A percentile compares a stretch with the other conserved stretches of the same genome.
phyloP scores from a whole-genome alignment of 2,113 vertebrate species.

The Otus sunia region DNA sequence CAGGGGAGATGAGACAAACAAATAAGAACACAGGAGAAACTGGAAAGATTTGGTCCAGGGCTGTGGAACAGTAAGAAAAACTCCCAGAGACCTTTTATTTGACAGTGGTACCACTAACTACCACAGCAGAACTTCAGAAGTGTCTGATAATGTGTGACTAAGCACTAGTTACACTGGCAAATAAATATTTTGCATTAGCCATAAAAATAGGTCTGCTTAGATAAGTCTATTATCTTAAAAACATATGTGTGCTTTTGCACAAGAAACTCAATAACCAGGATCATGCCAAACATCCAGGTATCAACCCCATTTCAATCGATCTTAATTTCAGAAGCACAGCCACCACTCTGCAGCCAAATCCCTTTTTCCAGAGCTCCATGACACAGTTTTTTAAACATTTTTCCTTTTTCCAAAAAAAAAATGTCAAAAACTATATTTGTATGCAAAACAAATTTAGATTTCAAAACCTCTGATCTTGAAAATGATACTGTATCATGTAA shows the following conservation, averaged over 20 bases:
- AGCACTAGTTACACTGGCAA: neutral
- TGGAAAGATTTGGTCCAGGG: neutral
- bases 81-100: neutral
- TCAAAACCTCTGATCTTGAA: neutral
- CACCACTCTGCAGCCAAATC: neutral
- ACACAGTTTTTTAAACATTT: neutral
- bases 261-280: neutral
- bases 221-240: neutral
- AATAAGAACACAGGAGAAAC: neutral
- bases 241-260: rapidly evolving
- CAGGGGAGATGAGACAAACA: no score
- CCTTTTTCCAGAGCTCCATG: neutral
- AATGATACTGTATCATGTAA: neutral
- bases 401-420: neutral
- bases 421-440: neutral
- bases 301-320: neutral
- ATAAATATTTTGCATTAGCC: neutral
- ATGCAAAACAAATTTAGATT: neutral
- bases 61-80: neutral
- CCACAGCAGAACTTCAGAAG: neutral
- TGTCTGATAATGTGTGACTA: rapidly evolving
- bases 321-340: neutral
- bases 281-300: neutral
- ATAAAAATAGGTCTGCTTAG: neutral
- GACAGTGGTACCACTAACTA: neutral